Conservation (phyloP, 2,113 vertebrate species). For the Labrus mixtus region DNA sequence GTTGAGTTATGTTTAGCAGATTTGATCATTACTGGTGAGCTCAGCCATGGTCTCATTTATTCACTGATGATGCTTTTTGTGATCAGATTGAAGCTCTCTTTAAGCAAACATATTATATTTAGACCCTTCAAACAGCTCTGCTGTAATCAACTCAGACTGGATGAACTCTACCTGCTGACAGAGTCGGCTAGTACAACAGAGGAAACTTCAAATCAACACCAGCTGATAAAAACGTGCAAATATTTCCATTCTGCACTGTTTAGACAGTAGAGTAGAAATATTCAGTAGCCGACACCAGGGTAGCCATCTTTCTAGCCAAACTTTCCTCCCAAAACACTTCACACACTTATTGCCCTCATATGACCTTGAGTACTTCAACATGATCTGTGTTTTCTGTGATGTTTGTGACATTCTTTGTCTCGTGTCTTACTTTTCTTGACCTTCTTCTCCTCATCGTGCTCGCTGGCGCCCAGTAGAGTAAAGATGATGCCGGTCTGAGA, state of each 20-base stretch:
- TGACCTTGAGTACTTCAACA: slow-evolving; percentile 29
- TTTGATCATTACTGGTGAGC: background rate
- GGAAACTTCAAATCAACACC: slow-evolving; percentile 55
- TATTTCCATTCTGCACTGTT: slow-evolving; percentile 62
- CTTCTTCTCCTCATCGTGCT: slow-evolving; percentile 91
- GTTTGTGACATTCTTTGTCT: slow-evolving; percentile 11
- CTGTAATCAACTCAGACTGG: slow-evolving; percentile 42
- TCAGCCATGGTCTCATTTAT: slow-evolving; percentile 63
- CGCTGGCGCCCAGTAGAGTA: slow-evolving; percentile 91
- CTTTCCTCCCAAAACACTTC: slow-evolving; percentile 24
- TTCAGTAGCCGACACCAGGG: slow-evolving; percentile 41
- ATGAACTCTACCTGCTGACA: slow-evolving; percentile 54
- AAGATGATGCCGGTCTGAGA: slow-evolving; percentile 99
- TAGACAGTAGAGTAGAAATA: slow-evolving; percentile 54
- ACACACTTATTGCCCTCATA: slow-evolving; percentile 25
- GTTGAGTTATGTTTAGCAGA: background rate
- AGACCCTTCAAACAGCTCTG: slow-evolving; percentile 51
- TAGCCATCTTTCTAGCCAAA: slow-evolving; percentile 21
- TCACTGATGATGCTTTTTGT: slow-evolving; percentile 29
- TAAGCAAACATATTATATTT: background rate
- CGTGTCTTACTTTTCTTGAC: slow-evolving; percentile 94
- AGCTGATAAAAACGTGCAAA: slow-evolving; percentile 53
- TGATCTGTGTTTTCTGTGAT: slow-evolving; percentile 3
- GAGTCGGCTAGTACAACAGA: slow-evolving; percentile 25
- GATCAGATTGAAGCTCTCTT: slow-evolving; percentile 13